Evolutionary conservation across 2,797 vertebrate species (phyloP).

Genomic region (Scomberomorus guttatus): DNA sequence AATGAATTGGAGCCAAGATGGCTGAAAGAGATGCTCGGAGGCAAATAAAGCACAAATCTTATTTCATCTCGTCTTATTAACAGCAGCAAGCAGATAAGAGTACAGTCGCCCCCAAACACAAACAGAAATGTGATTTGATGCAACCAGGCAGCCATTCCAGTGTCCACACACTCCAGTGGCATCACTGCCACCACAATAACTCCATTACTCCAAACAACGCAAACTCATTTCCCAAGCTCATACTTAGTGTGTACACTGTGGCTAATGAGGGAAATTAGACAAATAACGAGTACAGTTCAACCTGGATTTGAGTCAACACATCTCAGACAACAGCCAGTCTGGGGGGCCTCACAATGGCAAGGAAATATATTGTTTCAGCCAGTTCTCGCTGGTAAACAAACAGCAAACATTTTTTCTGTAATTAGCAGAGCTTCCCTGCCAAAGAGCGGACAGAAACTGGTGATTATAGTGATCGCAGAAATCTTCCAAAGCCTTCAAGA

Average conservation of each 20-base stretch:
- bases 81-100: conserved; percentile 46
- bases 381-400: conserved; percentile 66
- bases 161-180: conserved; percentile 50
- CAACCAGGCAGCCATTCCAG: conserved; percentile 50
- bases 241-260: conserved; percentile 18
- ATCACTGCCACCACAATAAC: conserved; percentile 41
- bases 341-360: conserved; percentile 34
- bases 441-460: conserved; percentile 32
- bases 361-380: conserved; percentile 62
- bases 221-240: conserved; percentile 50
- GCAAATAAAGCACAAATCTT: conserved; percentile 65
- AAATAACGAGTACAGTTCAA: conserved; percentile 60
- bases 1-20: conserved; percentile 50
- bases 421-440: conserved; percentile 58
- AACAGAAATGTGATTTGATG: conserved; percentile 65
- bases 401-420: conserved; percentile 64
- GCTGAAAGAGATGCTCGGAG: conserved; percentile 63
- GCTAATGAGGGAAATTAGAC: conserved; percentile 74
- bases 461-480: conserved; percentile 55
- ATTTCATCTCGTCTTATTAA: conserved; percentile 69
- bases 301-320: conserved; percentile 65
- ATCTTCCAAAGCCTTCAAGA: conserved; percentile 25
- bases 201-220: conserved; percentile 33
- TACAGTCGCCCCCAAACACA: conserved; percentile 38
- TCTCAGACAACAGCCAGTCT: conserved; percentile 55